Conservation (phyloP, 1,140 invertebrate genomes). For the Oryzaephilus surinamensis region DNA sequence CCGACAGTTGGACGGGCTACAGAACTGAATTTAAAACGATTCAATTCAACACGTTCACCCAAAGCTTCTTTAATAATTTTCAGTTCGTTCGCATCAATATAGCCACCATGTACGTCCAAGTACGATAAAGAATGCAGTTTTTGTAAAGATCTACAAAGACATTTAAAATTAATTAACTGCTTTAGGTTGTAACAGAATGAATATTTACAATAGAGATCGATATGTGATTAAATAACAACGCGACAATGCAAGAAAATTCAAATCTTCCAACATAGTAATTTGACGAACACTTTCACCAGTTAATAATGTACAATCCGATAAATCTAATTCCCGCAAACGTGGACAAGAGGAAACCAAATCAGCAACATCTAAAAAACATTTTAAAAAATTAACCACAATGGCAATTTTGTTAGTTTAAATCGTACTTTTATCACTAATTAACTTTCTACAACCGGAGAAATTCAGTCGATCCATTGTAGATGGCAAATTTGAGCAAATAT, state of each 20-base stretch:
- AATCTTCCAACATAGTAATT: slow-evolving; percentile 51
- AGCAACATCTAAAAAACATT: slow-evolving; percentile 50
- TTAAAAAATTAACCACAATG: slow-evolving; percentile 1
- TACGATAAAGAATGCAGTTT: slow-evolving; percentile 25
- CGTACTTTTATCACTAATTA: slow-evolving; percentile 64
- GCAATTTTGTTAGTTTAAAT: slow-evolving; percentile 13
- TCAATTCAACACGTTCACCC: slow-evolving; percentile 46
- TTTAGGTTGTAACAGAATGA: too few relatives aligned
- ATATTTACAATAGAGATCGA: slow-evolving; percentile 49
- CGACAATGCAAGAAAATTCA: slow-evolving; percentile 73
- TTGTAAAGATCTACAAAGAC: slow-evolving; percentile 24
- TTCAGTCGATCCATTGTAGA: slow-evolving; percentile 59
- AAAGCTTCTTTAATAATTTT: slow-evolving; percentile 28
- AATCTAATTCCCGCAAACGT: slow-evolving; percentile 67
- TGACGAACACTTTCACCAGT: slow-evolving; percentile 46
- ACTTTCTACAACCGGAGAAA: slow-evolving; percentile 66
- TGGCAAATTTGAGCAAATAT: slow-evolving; percentile 52
- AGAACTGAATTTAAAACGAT: slow-evolving; percentile 63
- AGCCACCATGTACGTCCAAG: slow-evolving; percentile 34
- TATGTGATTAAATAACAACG: slow-evolving; percentile 71
- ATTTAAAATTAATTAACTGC: slow-evolving; percentile 9
- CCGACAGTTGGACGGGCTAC: slow-evolving; percentile 82
- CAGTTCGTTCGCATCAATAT: slow-evolving; percentile 26
- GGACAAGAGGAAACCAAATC: slow-evolving; percentile 55
- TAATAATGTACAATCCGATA: slow-evolving; percentile 73